Evolutionary conservation across 1,140 invertebrate species (phyloP).

Genomic region (Lasioglossum albipes): DNA sequence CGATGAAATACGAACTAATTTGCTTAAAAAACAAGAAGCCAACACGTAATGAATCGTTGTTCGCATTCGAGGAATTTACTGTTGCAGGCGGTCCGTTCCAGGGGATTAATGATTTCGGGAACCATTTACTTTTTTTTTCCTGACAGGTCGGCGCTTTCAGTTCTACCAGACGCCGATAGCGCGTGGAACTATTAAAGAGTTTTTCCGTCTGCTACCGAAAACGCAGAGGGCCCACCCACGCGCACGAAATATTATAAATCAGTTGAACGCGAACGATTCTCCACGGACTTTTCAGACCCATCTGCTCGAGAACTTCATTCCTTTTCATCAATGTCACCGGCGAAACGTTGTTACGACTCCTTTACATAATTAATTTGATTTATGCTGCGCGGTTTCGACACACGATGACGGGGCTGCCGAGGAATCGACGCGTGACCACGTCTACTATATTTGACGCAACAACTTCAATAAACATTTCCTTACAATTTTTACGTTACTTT

Average conservation of each 20-base stretch:
- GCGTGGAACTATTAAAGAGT: slow-evolving; percentile 62
- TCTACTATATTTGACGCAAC: no score
- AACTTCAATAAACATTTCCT: no score
- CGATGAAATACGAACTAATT: no score
- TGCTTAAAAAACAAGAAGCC: no score
- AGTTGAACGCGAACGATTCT: slow-evolving; percentile 50
- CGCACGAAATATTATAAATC: slow-evolving; percentile 58
- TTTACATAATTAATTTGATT: slow-evolving; percentile 62
- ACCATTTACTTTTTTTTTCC: slow-evolving; percentile 21
- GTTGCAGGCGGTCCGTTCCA: neutral
- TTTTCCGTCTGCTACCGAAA: slow-evolving; percentile 57
- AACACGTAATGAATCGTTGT: no score
- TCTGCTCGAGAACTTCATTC: slow-evolving; percentile 57
- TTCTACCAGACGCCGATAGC: slow-evolving; percentile 34
- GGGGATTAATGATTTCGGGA: slow-evolving; percentile 44
- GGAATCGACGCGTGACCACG: neutral
- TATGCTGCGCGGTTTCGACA: slow-evolving; percentile 10
- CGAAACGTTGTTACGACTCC: slow-evolving; percentile 41
- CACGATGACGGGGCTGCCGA: neutral
- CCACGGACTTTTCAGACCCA: slow-evolving; percentile 43
- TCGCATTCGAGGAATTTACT: no score
- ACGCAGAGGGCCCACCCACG: slow-evolving; percentile 56
- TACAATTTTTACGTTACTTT: no score
- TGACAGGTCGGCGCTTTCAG: slow-evolving; percentile 24
- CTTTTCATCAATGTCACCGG: slow-evolving; percentile 62